Percentiles rank a stretch among this genome's conserved stretches.
Conservation (phyloP, 2,797 vertebrate genomes). For the Pipistrellus nathusii region DNA sequence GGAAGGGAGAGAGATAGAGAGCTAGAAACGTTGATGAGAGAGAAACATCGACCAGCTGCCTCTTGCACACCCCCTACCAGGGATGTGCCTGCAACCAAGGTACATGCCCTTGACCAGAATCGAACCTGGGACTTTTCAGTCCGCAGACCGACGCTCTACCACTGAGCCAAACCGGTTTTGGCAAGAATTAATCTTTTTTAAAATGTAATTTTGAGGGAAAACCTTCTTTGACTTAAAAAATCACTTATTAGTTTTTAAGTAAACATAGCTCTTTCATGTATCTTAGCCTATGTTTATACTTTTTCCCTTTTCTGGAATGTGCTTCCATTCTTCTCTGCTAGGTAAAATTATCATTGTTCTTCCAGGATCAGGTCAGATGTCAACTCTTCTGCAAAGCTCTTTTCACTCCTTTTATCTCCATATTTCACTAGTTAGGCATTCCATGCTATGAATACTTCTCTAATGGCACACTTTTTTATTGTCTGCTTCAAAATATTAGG, state of each 20-base stretch:
- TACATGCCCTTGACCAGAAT: too few relatives aligned
- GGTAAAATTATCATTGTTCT: slow-evolving; percentile 55
- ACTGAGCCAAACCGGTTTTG: too few relatives aligned
- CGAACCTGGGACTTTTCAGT: too few relatives aligned
- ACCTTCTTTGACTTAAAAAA: slow-evolving; percentile 30
- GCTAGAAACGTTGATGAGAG: too few relatives aligned
- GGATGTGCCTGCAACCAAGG: too few relatives aligned
- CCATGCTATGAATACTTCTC: not conserved
- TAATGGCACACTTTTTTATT: slow-evolving; percentile 48
- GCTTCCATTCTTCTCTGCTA: not conserved
- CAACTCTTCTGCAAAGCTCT: not conserved
- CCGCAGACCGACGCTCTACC: too few relatives aligned
- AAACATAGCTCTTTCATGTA: not conserved
- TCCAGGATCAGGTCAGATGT: slow-evolving; percentile 15
- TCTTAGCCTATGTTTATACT: not conserved
- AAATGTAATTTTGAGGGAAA: not conserved
- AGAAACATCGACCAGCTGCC: too few relatives aligned
- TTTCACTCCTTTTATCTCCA: not conserved
- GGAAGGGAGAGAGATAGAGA: too few relatives aligned
- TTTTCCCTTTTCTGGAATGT: slow-evolving; percentile 16
- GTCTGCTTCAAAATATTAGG: slow-evolving; percentile 25
- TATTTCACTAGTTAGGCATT: not conserved
- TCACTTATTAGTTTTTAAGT: slow-evolving; percentile 43
- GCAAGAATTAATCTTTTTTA: not conserved
- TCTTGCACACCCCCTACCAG: too few relatives aligned